A percentile compares a stretch with the other conserved stretches of the same genome.
Evolutionary conservation across 2,888 invertebrate genomes (phyloP).

Genomic region (Flexamia atlantica): DNA sequence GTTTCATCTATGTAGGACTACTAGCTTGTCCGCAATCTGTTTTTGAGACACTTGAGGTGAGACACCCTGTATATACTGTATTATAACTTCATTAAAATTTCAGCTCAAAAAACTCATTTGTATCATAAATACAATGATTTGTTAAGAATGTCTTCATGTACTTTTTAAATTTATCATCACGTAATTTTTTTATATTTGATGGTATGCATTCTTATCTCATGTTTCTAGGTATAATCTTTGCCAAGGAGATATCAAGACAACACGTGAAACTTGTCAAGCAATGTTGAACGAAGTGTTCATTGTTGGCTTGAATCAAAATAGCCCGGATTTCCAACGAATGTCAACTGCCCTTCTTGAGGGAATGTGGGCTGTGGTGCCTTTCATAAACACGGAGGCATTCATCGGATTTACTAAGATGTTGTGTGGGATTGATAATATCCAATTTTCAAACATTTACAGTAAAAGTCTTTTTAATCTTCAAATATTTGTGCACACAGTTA

Average conservation of each 20-base stretch:
- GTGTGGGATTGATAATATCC: constrained; percentile 76
- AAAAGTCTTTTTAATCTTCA: constrained; percentile 73
- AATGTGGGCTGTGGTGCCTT: constrained; percentile 83
- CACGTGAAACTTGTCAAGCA: constrained; percentile 79
- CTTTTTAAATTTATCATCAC: too few relatives aligned
- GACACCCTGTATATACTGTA: too few relatives aligned
- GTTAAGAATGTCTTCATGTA: too few relatives aligned
- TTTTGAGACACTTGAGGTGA: too few relatives aligned
- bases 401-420: constrained; percentile 78
- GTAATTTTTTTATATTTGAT: too few relatives aligned
- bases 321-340: constrained; percentile 82
- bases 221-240: constrained; percentile 72
- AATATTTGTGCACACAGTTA: constrained; percentile 73
- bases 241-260: constrained; percentile 75
- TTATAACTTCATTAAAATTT: too few relatives aligned
- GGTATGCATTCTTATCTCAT: constrained; percentile 43
- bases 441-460: constrained; percentile 72
- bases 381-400: constrained; percentile 79
- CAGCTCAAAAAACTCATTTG: too few relatives aligned
- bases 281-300: constrained; percentile 80
- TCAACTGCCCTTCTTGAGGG: constrained; percentile 82
- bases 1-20: too few relatives aligned
- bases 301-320: constrained; percentile 80
- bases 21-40: too few relatives aligned
- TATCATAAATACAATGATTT: too few relatives aligned